Conservation (phyloP, 2,888 invertebrate genomes). For the Epistrophe grossulariae region DNA sequence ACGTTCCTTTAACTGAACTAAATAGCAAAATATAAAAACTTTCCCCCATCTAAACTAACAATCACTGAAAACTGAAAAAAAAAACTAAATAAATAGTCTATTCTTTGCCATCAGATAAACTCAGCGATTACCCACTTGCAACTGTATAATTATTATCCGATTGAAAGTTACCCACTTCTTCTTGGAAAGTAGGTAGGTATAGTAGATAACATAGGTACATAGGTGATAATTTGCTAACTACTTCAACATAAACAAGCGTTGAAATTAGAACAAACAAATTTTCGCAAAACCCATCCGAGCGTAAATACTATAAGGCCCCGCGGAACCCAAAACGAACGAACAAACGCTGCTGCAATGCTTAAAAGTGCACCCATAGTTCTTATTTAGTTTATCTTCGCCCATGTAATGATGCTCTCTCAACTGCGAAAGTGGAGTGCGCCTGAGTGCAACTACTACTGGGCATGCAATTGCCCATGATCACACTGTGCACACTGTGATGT, state of each 20-base stretch:
- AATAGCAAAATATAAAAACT: not conserved
- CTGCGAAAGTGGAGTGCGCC: slow-evolving; percentile 41
- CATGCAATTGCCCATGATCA: not conserved
- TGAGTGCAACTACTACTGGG: slow-evolving; percentile 8
- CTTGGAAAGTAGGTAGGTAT: no score
- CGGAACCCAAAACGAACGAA: not conserved
- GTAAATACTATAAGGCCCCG: slow-evolving; percentile 29
- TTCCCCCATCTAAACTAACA: not conserved
- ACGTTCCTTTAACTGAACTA: no score
- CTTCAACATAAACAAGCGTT: slow-evolving; percentile 10
- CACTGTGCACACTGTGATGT: not conserved
- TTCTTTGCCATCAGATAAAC: slow-evolving; percentile 22
- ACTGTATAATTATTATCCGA: slow-evolving; percentile 18
- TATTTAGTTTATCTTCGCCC: not conserved
- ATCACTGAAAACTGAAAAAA: not conserved
- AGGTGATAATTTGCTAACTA: slow-evolving; percentile 62
- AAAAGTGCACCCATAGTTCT: slow-evolving; percentile 15
- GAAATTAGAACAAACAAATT: slow-evolving; percentile 46
- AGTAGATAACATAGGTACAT: not conserved
- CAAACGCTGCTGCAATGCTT: not conserved
- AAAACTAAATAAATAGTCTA: not conserved
- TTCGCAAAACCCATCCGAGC: slow-evolving; percentile 44
- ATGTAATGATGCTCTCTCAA: slow-evolving; percentile 29
- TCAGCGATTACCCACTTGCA: slow-evolving; percentile 4
- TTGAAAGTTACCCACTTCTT: not conserved